phyloP scores from a whole-genome alignment of 2,797 vertebrate genomes.

The Molossus molossus region DNA sequence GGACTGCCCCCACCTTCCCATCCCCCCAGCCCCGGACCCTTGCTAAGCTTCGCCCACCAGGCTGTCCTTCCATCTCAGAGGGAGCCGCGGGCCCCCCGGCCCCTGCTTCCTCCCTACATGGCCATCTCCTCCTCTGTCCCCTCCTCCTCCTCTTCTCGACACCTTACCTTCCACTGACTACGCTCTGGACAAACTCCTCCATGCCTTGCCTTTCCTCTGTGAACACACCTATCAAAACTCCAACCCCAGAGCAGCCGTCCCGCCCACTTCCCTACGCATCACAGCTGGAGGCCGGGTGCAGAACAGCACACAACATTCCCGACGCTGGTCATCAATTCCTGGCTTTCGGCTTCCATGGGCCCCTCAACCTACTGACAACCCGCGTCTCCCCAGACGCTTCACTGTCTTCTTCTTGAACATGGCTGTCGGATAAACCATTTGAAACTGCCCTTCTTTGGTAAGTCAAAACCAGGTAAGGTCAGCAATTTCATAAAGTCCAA shows the following conservation, averaged over 20 bases:
- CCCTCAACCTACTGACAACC: background rate
- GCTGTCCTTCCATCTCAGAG: too few species aligned
- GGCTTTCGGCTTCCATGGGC: background rate
- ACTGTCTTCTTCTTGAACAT: background rate
- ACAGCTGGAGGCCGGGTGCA: background rate
- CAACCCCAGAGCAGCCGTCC: too few species aligned
- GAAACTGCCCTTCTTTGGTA: background rate
- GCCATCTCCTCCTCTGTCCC: background rate
- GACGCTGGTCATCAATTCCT: background rate
- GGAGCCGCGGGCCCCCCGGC: too few species aligned
- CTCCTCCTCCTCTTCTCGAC: background rate
- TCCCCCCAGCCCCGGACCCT: background rate
- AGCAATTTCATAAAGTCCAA: background rate
- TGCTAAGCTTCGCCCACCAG: background rate
- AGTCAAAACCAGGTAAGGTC: background rate
- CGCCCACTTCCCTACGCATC: background rate
- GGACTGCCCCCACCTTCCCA: rapidly evolving
- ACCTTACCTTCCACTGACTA: background rate
- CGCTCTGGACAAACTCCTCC: background rate
- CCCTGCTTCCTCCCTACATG: background rate
- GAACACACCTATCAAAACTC: background rate
- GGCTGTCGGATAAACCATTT: background rate
- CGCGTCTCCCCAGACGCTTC: background rate
- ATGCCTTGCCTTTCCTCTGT: background rate
- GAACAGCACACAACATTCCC: background rate